Conservation (phyloP, 1,140 invertebrate species). For the Maniola jurtina region DNA sequence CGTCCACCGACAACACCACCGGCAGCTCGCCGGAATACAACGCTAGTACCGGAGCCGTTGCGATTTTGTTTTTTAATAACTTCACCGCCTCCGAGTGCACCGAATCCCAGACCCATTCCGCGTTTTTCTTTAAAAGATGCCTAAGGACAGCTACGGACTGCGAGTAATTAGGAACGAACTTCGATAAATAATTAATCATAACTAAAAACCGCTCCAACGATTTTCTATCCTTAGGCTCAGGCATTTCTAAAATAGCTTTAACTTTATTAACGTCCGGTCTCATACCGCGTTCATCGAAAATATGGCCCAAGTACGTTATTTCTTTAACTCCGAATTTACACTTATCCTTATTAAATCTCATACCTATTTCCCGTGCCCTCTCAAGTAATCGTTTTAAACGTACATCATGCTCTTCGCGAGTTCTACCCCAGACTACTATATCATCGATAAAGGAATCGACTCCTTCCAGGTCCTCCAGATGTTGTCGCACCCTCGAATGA, state of each 20-base stretch:
- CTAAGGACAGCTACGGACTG: slow-evolving; percentile 24
- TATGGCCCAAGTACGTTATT: slow-evolving; percentile 21
- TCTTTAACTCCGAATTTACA: slow-evolving; percentile 12
- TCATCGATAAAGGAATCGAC: slow-evolving; percentile 35
- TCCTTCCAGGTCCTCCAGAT: slow-evolving; percentile 21
- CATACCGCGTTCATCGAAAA: slow-evolving; percentile 18
- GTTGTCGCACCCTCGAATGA: slow-evolving; percentile 28
- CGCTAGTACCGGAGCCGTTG: background rate
- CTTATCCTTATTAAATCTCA: slow-evolving; percentile 24
- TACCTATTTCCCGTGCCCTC: slow-evolving; percentile 7
- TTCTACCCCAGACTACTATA: slow-evolving; percentile 22
- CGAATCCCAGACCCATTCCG: background rate
- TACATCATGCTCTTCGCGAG: slow-evolving; percentile 16
- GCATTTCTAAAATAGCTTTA: slow-evolving; percentile 21
- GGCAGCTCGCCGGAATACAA: background rate
- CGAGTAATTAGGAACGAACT: slow-evolving; percentile 33
- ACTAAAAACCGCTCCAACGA: slow-evolving; percentile 27
- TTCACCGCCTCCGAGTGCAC: background rate
- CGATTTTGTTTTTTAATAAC: background rate
- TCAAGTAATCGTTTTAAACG: slow-evolving; percentile 21
- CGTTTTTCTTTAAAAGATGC: background rate
- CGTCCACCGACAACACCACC: slow-evolving; percentile 17
- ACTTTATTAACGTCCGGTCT: slow-evolving; percentile 16
- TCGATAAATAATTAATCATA: slow-evolving; percentile 27
- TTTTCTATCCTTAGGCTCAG: slow-evolving; percentile 8